These are phyloP conservation scores for Lamellibrachia luymesi DNA, from an alignment of 1,140 invertebrate species.

Conservation along the genomic window DNA sequence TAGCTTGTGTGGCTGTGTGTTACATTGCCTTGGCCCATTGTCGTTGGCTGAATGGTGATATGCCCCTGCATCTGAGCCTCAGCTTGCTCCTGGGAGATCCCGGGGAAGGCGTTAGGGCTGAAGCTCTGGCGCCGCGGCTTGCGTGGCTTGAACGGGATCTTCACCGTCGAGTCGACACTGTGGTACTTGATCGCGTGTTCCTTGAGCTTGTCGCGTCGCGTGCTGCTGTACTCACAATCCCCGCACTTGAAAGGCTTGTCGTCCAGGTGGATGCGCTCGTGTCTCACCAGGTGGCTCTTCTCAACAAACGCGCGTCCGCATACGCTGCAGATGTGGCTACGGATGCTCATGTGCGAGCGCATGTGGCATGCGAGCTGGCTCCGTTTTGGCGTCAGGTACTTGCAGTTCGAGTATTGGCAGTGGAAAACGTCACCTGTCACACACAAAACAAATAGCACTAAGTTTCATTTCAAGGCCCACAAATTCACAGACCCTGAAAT, in stretches of 20 bases:
- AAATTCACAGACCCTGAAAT: background rate
- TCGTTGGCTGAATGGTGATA: background rate
- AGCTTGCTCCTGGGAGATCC: background rate
- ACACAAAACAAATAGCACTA: background rate
- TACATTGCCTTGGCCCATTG: background rate
- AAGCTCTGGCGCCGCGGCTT: conserved; percentile 15
- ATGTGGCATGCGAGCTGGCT: conserved; percentile 69
- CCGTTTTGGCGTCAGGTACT: conserved; percentile 68
- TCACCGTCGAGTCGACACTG: conserved; percentile 27
- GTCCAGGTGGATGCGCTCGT: conserved; percentile 67
- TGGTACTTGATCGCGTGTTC: conserved; percentile 69
- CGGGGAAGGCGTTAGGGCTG: background rate
- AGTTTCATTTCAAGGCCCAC: background rate
- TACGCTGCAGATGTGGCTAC: conserved; percentile 65
- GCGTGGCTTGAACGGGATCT: conserved; percentile 20
- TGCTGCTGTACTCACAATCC: conserved; percentile 68
- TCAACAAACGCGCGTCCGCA: conserved; percentile 70
- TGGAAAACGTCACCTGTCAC: conserved; percentile 62
- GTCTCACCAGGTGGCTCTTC: conserved; percentile 67
- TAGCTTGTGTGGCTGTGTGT: background rate
- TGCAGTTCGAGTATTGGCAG: conserved; percentile 66
- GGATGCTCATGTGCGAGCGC: conserved; percentile 65
- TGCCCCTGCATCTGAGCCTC: background rate
- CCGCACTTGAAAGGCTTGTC: conserved; percentile 62
- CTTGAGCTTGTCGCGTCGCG: conserved; percentile 69